These are phyloP conservation scores for Shargacucullia verbasci DNA, from an alignment of 2,888 invertebrate genomes.

Conservation along the genomic window DNA sequence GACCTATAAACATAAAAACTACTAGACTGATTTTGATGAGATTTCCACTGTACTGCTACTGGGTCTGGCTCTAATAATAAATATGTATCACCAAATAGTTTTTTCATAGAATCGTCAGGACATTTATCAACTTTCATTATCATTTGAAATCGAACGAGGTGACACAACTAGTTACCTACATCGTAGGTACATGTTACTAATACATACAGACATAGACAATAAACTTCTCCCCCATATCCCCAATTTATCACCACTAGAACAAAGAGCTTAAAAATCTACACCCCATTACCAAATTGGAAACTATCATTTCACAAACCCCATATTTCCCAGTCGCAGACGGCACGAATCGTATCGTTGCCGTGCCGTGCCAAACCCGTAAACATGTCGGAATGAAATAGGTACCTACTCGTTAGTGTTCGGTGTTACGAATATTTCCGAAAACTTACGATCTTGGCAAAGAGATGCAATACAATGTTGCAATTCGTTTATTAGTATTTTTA, in stretches of 20 bases:
- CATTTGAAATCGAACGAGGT: no score
- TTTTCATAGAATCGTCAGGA: no score
- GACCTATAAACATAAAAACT: no score
- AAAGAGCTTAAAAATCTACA: slow-evolving; percentile 14
- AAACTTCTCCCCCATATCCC: not conserved
- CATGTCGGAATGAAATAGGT: slow-evolving; percentile 56
- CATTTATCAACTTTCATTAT: no score
- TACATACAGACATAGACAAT: slow-evolving; percentile 14
- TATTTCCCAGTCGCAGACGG: slow-evolving; percentile 57
- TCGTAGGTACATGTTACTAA: no score
- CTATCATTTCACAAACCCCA: slow-evolving; percentile 51
- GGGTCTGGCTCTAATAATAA: no score
- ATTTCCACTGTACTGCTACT: no score
- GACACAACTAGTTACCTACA: no score
- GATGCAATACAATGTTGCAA: slow-evolving; percentile 58
- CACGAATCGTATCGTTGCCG: slow-evolving; percentile 56
- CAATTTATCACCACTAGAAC: slow-evolving; percentile 25
- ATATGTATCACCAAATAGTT: no score
- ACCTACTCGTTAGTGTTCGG: slow-evolving; percentile 37
- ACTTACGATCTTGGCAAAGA: slow-evolving; percentile 65
- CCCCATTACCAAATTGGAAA: slow-evolving; percentile 67
- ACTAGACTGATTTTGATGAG: no score
- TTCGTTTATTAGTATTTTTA: slow-evolving; percentile 55
- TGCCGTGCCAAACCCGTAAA: slow-evolving; percentile 71
- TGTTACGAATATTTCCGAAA: slow-evolving; percentile 59